Evolutionary conservation across 2,113 vertebrate genomes (phyloP).

Genomic region (Erythrocercus mccallii): DNA sequence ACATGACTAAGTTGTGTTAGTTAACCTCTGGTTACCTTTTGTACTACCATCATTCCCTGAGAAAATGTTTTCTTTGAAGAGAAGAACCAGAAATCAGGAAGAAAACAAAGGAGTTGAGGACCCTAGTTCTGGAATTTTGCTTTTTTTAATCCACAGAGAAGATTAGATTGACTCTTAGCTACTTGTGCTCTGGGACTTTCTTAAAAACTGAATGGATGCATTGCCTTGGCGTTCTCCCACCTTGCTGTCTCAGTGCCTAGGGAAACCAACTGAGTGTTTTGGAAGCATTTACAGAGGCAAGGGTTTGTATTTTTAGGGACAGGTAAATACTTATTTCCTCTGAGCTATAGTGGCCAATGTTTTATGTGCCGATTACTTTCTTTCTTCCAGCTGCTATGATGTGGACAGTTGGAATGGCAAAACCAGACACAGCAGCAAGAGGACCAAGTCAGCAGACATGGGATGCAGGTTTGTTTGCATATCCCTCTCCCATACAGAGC

Average conservation of each 20-base stretch:
- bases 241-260: neutral
- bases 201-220: neutral
- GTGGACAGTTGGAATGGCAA: slow-evolving; percentile 95
- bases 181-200: neutral
- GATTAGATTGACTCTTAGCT: neutral
- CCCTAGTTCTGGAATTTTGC: neutral
- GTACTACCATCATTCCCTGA: neutral
- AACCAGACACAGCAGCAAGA: slow-evolving; percentile 69
- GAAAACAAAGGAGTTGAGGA: neutral
- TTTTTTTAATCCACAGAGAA: neutral
- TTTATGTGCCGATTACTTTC: neutral
- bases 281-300: neutral
- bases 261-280: neutral
- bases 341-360: neutral
- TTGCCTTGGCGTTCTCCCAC: neutral
- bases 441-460: slow-evolving; percentile 13
- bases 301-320: neutral
- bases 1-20: neutral
- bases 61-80: neutral
- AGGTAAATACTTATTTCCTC: neutral
- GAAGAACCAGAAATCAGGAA: neutral
- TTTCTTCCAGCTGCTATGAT: slow-evolving; percentile 88
- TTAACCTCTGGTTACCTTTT: neutral
- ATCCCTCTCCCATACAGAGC: neutral
- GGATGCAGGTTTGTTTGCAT: slow-evolving; percentile 62